Evolutionary conservation across 2,797 vertebrate species (phyloP).

Genomic region (Tangara arthus): DNA sequence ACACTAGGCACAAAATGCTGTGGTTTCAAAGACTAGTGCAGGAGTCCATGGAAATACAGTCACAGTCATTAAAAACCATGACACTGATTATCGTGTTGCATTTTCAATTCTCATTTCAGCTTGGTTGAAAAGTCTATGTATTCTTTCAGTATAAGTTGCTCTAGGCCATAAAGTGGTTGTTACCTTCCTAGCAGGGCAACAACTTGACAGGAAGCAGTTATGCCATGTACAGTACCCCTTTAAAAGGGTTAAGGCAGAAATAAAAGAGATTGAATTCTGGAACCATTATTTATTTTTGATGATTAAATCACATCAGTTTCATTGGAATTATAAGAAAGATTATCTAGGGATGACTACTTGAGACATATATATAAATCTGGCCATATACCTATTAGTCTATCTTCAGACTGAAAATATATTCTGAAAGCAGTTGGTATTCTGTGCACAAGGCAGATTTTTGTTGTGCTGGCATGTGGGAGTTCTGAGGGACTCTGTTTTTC

Average conservation of each 20-base stretch:
- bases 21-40: neutral
- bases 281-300: neutral
- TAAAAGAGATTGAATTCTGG: neutral
- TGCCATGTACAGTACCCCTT: neutral
- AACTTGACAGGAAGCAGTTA: neutral
- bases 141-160: neutral
- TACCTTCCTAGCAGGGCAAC: neutral
- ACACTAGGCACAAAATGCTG: neutral
- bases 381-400: neutral
- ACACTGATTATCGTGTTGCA: neutral
- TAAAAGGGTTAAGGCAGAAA: neutral
- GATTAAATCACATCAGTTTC: neutral
- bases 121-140: neutral
- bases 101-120: neutral
- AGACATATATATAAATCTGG: neutral
- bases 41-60: neutral
- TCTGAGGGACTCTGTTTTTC: neutral
- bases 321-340: neutral
- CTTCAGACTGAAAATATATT: neutral
- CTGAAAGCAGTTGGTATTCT: neutral
- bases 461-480: neutral
- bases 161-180: neutral
- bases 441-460: neutral
- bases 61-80: neutral
- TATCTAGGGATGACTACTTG: neutral